Base-by-base conservation (phyloP, 2,888 invertebrate genomes). In the Aleiodes alternator region DNA sequence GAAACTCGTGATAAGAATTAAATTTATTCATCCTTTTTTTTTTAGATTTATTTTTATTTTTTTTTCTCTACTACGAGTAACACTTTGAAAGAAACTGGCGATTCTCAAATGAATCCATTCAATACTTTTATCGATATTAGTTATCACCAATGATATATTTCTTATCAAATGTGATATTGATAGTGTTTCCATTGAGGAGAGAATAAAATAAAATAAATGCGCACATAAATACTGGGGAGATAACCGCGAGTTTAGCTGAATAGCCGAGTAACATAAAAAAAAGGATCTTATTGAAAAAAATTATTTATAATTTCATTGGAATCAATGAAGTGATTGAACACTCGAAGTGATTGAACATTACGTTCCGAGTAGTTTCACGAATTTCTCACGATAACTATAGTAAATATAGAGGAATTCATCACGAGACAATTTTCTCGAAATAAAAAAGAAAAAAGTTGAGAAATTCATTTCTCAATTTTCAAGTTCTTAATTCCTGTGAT, bases 141-240 rank as follows among this genome's bases (percentile, higher is more conserved):
- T 64, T 64, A 64, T 64, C 61, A 14, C 43, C 1, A 6, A 16
- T 14, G 55, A 55, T 55, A 55, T 55, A 61, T 61, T 6, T 38
- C 64, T 43, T 64, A 64, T 59, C 59, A 11, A 34, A 34, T 59
- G 43, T 23, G 9, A 64, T 64, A 43, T 43, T 64, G 64, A 64
- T 64, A 64, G 48, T 48, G 64, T 11, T 14, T 23, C 48, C 16
- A 48, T 16, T 14, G 29, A 11, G 48, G 43, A 9, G 3, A 14
- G 9, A 23, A 14, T 48, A 48, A 43, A 64, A 64, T 64, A 64
- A 43, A 48, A 64, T 64, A 64, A 64, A 64, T 64, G 48, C 48
- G 16, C 14, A 6, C 64, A 23, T 64, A 64, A 64, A 64, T 64
- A 64, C 43, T n/a, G 34, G 7, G 64, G 43, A 8, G n/a, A 48